phyloP scores from a whole-genome alignment of 2,797 vertebrate genomes.

The Gymnothorax reevesii region DNA sequence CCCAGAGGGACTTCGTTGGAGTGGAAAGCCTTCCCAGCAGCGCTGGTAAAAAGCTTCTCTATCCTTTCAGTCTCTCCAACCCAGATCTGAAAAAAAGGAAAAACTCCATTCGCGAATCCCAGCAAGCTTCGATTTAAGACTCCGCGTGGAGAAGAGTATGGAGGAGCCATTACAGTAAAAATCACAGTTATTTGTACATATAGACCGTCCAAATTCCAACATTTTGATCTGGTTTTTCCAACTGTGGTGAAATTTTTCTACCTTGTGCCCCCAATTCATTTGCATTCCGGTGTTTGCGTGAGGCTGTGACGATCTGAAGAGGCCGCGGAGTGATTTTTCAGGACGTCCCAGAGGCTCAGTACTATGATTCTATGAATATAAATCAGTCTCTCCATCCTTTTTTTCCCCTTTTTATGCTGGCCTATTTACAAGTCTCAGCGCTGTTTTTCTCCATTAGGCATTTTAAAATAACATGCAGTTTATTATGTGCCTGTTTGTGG shows the following conservation, averaged over 20 bases:
- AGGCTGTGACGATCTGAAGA: constrained; percentile 39
- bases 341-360: not conserved
- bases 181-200: not conserved
- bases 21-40: not conserved
- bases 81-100: not conserved
- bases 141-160: not conserved
- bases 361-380: not conserved
- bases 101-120: not conserved
- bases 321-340: not conserved
- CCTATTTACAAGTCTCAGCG: not conserved
- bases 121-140: not conserved
- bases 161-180: not conserved
- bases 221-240: constrained; percentile 43
- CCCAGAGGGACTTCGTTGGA: no score
- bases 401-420: not conserved
- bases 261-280: constrained; percentile 45
- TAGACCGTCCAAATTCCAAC: constrained; percentile 24
- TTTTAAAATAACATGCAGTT: not conserved
- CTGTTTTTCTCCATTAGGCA: not conserved
- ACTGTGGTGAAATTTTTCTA: constrained; percentile 39
- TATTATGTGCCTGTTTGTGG: not conserved
- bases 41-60: not conserved
- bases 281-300: constrained; percentile 43
- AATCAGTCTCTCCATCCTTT: not conserved
- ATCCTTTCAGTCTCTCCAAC: not conserved